Evolutionary conservation across 1,140 invertebrate species (phyloP), one percentile per base, ranked within the genome.

Genomic region (Panulirus ornatus): DNA sequence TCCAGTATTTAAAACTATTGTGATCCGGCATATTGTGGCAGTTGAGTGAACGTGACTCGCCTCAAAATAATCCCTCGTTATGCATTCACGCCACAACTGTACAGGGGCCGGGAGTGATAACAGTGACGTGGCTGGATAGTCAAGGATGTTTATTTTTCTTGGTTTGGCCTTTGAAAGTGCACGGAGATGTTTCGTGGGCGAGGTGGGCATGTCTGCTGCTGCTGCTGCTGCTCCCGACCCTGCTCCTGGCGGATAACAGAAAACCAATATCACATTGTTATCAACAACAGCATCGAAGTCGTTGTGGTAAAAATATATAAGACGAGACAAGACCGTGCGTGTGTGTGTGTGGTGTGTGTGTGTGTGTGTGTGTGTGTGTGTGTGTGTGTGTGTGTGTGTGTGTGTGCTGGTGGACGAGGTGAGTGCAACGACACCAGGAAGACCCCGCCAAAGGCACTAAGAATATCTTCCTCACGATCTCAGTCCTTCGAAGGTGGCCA

Each of bases 71-170:
- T 89, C 87, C 66, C 88, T 89, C 88, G 63, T 83, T 89, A 83
- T 75, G 79, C 70, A 83, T 89, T 83, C 79, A 82, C 75, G 51
- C 88, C 79, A 83, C 88, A 83, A 42, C 88, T 73, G 70, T 73
- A 89, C 66, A 84, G 88, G 36, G 47, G 73, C 44, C 36, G 34
- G 40, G 79, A 89, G 88, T 73, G 79, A 89, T 89, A 84, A 89
- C 88, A 89, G 88, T 89, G 88, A 89, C 88, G 40, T 38, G 40
- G 88, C 88, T 36, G 36, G 42, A 75, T 42, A 30, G 34, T 89
- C 66, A 44, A 89, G 88, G 78, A 30, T 89, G 88, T 89, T 89
- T 89, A 89, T 89, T 89, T 89, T 83, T 73, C 88, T 89, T 84
- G 88, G 88, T 75, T 83, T 84, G 88, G 88, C 78, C 79, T 76